Evolutionary conservation across 2,888 invertebrate genomes (phyloP), one percentile per base, ranked within the genome.

Genomic region (Mesochorus sp.): DNA sequence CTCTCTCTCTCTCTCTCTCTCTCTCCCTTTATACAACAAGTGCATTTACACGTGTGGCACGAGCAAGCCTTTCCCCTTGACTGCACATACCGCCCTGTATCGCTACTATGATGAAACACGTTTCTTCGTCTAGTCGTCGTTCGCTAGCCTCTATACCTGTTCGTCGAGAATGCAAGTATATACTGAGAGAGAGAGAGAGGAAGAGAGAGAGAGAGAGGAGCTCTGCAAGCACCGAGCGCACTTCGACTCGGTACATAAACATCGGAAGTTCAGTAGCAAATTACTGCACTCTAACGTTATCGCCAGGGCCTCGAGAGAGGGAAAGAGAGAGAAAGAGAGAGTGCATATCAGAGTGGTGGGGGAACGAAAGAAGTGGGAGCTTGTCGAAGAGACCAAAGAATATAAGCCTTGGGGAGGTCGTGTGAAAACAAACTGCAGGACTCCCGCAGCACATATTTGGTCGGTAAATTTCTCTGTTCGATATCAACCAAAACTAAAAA

Each of bases 211-310:
- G 37, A 24, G 31, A 57, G 28, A 44, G 44, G 17, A 19, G 4
- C 8, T 31, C 1, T 28, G 31, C 28, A 28, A 42, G 28, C 17
- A 28, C 17, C n/a, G 10, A 44, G 37, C 39, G 53, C 51, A 75
- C 79, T 44, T 72, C 71, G 28, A 53, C 59, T 64, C 59, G 61
- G 47, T 70, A 44, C 72, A 80, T 80, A 80, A 81, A 76, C 80
- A 80, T 78, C 61, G 59, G 42, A 78, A 76, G 64, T 80, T 80
- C 67, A 68, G 28, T 26, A 42, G 68, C 64, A 72, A 81, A 75
- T 77, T 73, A 55, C 72, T 28, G 47, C 57, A 66, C 70, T 70
- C 67, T 39, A 49, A 70, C 64, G 59, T 66, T 70, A 66, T 70
- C 73, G 64, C 57, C 17, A 2, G 24, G 61, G 77, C 59, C 59